Evolutionary conservation across 30 jellyfish, hydroid and myxozoan genomes (phyloP).

Genomic region (Chrysaora quinquecirrha): DNA sequence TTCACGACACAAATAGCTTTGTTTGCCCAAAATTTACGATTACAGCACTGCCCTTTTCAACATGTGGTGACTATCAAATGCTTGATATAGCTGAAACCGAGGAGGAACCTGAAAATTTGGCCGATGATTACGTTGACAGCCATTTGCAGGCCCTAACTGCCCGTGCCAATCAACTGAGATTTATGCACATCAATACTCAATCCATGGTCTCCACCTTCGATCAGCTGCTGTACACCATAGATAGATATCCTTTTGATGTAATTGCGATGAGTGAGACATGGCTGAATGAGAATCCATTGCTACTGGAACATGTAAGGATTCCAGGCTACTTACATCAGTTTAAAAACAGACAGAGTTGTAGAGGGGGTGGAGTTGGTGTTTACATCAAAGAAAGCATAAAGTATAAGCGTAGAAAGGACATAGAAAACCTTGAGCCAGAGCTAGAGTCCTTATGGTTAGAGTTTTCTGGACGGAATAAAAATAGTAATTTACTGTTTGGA

Average conservation of each 20-base stretch:
- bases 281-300: conserved; percentile 23
- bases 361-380: conserved; percentile 64
- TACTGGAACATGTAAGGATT: conserved; percentile 32
- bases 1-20: too few species aligned
- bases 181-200: conserved; percentile 16
- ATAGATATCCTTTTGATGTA: neutral
- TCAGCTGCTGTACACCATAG: conserved; percentile 15
- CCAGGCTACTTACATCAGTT: conserved; percentile 35
- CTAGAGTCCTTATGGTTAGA: conserved; percentile 60
- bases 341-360: conserved; percentile 24
- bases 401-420: conserved; percentile 37
- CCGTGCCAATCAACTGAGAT: conserved; percentile 20
- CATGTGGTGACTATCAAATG: conserved; percentile 25
- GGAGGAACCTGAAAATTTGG: conserved; percentile 11
- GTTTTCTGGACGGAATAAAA: conserved; percentile 47
- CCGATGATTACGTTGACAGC: conserved; percentile 23
- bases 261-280: conserved; percentile 19
- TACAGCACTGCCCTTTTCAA: conserved; percentile 25
- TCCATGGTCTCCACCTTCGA: conserved; percentile 30
- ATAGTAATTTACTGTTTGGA: conserved; percentile 50
- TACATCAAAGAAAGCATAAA: conserved; percentile 31
- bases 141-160: conserved; percentile 22
- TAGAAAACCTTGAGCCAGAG: conserved; percentile 12
- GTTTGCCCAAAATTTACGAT: conserved; percentile 20
- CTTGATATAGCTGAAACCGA: conserved; percentile 19